Base-by-base conservation (phyloP, 2,888 invertebrate species). In the Amblyjoppa fuscipennis region DNA sequence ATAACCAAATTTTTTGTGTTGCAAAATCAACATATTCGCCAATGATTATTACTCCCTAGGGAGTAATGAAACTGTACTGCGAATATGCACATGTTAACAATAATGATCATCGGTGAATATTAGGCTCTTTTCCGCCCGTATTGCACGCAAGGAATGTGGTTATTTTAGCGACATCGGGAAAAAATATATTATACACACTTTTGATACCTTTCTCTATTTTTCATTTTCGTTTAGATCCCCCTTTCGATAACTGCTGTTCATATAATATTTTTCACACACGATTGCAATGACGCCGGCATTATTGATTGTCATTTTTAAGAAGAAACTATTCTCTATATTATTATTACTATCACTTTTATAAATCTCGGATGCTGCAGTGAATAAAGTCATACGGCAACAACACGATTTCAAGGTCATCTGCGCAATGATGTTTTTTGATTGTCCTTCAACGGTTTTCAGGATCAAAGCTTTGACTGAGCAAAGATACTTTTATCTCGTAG, bases 251-350 rank as follows among this genome's bases (percentile, higher is more conserved):
- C 34, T 59, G 20, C 59, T 41, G 16, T 45, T 20, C 16, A 7
- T 59, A 7, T 6, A 34, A 31, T 4, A 28, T 31, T 28, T 5
- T 20, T 16, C 41, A 11, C 28, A 66, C 25, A 66, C 38, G 73
- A 80, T 56, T 66, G 71, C 59, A 28, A 13, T 53, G n/a, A 70
- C 53, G 41, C 45, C 74, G 34, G 56, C 68, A 59, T 68, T 68
- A 56, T 69, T 81, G 81, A 74, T 81, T 81, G 74, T 74, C 81
- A 74, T 56, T 45, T 74, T 59, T 74, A 31, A 69, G 68, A 81
- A 51, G 68, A 68, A 79, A 79, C 61, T 70, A 70, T 79, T 51
- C 20, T 79, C 59, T 61, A 59, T 61, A 25, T 41, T 45, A 45
- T 45, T 25, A 20, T 31, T 16, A 34, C 64, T 70, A 71, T 61